Conservation (phyloP, 1,140 invertebrate species). For the Oscheius sp. region DNA sequence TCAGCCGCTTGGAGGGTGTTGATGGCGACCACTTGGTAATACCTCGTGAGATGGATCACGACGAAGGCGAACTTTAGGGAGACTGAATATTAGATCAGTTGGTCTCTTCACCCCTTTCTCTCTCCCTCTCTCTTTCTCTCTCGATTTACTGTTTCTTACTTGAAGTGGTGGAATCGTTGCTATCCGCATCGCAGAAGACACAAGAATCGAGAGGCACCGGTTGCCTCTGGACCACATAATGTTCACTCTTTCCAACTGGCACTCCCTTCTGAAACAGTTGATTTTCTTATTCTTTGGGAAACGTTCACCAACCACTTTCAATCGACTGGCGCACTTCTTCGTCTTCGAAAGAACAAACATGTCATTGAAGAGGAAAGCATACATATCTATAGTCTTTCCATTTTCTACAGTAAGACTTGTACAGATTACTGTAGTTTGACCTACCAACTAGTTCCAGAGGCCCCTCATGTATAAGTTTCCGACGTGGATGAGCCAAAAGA, state of each 20-base stretch:
- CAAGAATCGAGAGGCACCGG: constrained; percentile 71
- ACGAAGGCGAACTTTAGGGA: constrained; percentile 59
- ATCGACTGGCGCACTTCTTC: constrained; percentile 68
- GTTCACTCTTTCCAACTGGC: constrained; percentile 58
- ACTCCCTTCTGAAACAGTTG: constrained; percentile 21
- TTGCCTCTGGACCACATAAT: constrained; percentile 70
- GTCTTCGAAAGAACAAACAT: constrained; percentile 71
- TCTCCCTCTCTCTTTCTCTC: too few species aligned
- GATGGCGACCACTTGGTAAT: constrained; percentile 58
- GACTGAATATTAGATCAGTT: constrained; percentile 44
- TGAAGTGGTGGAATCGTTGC: constrained; percentile 66
- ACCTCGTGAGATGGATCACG: constrained; percentile 58
- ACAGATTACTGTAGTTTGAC: constrained; percentile 9
- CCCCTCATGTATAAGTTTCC: constrained; percentile 70
- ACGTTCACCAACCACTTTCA: constrained; percentile 49
- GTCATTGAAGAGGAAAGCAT: constrained; percentile 72
- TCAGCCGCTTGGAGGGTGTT: constrained; percentile 52
- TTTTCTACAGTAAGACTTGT: constrained; percentile 62
- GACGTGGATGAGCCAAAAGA: constrained; percentile 68
- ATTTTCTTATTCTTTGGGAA: neutral
- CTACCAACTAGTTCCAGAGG: constrained; percentile 67
- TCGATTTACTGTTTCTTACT: constrained; percentile 12
- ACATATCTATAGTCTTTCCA: constrained; percentile 68
- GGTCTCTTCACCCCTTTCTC: too few species aligned
- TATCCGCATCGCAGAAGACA: constrained; percentile 69